Evolutionary conservation across 2,797 vertebrate species (phyloP), one percentile per base, ranked within the genome.

Genomic region (Halcyon smyrnensis): DNA sequence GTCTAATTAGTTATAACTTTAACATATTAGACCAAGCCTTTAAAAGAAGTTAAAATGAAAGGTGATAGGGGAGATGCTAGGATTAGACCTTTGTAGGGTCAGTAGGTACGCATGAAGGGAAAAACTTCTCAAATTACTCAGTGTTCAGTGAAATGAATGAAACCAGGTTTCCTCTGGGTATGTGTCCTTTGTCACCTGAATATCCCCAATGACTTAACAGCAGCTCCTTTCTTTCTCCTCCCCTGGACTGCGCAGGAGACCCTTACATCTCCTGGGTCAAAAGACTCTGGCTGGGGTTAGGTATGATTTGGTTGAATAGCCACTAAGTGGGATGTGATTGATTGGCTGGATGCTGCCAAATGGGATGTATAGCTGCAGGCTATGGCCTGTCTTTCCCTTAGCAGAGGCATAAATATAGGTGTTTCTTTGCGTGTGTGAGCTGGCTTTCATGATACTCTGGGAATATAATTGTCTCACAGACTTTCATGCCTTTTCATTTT

Each of bases 31-130:
- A 8, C 18, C 27, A 59, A 59, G 15, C 20, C 24, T 62, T 88
- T 57, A 45, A 82, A 87, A 76, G 24, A 54, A 68, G 34, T 48
- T 32, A 84, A 92, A 88, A 34, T 45, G 75, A 80, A 90, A 80
- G 60, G 32, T 75, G 43, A 51, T 24, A 81, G 34, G 30, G 62
- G 32, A 79, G 50, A 18, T 73, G 41, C 64, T 60, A 32, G 41
- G 16, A 63, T 91, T 67, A 89, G 80, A 50, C 69, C 37, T 90
- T 34, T 81, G 36, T 12, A 27, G 69, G 45, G 73, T 78, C 73
- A 73, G 0, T 28, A 53, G 51, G 53, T 84, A 23, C 4, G 24
- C 0, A 0, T 21, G 41, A 27, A 73, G 30, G 67, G 73, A 76
- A 82, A 87, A 93, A 24, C 50, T 67, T 65, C 93, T 96, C 69